Conservation (phyloP, 23 tunicate species). For the Trididemnum nubilum region DNA sequence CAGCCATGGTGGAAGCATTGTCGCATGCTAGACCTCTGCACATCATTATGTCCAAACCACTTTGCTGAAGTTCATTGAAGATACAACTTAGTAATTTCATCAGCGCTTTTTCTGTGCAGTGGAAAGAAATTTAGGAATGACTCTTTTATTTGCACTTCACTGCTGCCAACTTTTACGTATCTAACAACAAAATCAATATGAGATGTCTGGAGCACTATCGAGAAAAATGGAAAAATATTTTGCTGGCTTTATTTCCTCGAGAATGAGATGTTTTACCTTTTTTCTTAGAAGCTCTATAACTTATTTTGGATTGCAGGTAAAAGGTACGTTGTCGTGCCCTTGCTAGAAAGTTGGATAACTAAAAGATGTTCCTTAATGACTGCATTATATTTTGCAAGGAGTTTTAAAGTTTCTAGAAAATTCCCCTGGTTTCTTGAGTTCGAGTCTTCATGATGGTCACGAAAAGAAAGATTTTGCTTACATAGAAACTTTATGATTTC, state of each 20-base stretch:
- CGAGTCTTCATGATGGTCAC: conserved; percentile 42
- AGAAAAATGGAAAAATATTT: conserved; percentile 32
- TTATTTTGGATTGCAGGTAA: conserved; percentile 38
- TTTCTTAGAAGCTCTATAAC: conserved; percentile 34
- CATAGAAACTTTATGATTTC: conserved; percentile 53
- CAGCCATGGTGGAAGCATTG: conserved; percentile 43
- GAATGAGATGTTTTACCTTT: conserved; percentile 37
- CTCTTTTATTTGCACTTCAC: conserved; percentile 30
- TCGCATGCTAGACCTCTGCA: conserved; percentile 36
- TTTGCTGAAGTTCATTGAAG: conserved; percentile 36
- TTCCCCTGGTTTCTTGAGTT: conserved; percentile 50
- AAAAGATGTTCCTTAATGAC: conserved; percentile 42
- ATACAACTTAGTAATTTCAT: conserved; percentile 36
- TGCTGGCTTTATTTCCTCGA: conserved; percentile 38
- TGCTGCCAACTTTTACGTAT: conserved; percentile 35
- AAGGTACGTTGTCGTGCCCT: conserved; percentile 40
- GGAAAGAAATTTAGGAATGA: conserved; percentile 31
- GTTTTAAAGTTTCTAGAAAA: conserved; percentile 48
- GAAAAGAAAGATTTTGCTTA: conserved; percentile 40
- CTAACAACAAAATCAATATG: conserved; percentile 30
- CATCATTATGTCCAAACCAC: conserved; percentile 36
- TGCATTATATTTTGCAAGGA: conserved; percentile 41
- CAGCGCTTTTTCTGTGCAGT: conserved; percentile 33
- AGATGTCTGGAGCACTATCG: conserved; percentile 36
- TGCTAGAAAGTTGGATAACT: conserved; percentile 18